phyloP scores from a whole-genome alignment of 2,888 invertebrate species.

The Galerucella calmariensis region DNA sequence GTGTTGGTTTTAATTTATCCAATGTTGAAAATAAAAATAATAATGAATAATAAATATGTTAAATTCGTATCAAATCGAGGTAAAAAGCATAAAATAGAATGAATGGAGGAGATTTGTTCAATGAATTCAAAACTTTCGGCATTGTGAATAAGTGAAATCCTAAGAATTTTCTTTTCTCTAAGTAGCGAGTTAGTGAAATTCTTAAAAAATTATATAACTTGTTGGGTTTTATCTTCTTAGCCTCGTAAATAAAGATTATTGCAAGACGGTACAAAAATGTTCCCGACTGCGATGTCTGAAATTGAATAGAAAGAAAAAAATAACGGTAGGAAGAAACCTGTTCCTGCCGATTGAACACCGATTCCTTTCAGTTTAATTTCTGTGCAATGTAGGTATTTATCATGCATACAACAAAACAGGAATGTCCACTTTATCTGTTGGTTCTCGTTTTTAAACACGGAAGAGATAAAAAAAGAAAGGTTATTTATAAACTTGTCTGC shows the following conservation, averaged over 20 bases:
- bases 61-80: too few species aligned
- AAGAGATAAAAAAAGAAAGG: background rate
- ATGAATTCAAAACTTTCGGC: too few species aligned
- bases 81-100: too few species aligned
- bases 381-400: background rate
- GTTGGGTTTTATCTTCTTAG: too few species aligned
- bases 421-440: background rate
- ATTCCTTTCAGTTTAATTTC: constrained; percentile 1
- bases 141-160: too few species aligned
- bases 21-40: too few species aligned
- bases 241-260: background rate
- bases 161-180: too few species aligned
- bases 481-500: constrained; percentile 8
- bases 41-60: too few species aligned
- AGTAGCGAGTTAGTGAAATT: too few species aligned
- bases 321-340: constrained; percentile 4
- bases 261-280: background rate
- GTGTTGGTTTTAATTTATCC: too few species aligned
- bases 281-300: background rate
- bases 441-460: background rate
- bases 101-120: too few species aligned
- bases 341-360: background rate
- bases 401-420: background rate
- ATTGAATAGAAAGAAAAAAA: background rate
- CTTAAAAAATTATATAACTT: too few species aligned